A percentile compares a stretch with the other conserved stretches of the same genome.
Conservation (phyloP, 1,140 invertebrate species). For the Drosophila nikananu region DNA sequence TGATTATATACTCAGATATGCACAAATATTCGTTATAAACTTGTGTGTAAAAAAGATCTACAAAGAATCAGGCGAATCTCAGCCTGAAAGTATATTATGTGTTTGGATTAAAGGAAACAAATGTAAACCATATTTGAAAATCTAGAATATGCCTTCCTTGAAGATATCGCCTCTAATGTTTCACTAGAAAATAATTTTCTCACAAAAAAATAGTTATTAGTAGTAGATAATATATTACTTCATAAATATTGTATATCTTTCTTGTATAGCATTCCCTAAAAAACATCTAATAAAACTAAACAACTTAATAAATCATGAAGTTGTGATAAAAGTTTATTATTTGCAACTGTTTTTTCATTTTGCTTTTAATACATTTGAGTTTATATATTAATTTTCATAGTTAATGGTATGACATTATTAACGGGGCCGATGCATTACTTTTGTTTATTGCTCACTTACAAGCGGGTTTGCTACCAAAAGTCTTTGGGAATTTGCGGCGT, state of each 20-base stretch:
- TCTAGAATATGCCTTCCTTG: not conserved
- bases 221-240: not conserved
- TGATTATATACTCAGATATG: not conserved
- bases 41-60: not conserved
- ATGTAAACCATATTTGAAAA: not conserved
- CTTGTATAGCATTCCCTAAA: too few species aligned
- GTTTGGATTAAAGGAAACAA: too few species aligned
- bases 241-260: not conserved
- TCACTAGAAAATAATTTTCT: not conserved
- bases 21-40: not conserved
- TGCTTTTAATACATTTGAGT: constrained; percentile 36
- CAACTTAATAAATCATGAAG: not conserved
- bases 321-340: constrained; percentile 33
- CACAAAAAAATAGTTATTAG: not conserved
- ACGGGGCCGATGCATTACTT: constrained; percentile 58
- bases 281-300: not conserved
- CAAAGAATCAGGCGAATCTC: not conserved
- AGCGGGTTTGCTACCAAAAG: constrained; percentile 36
- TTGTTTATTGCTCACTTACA: constrained; percentile 28
- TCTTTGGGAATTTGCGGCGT: constrained; percentile 20
- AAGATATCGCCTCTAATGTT: not conserved
- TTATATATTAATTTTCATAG: constrained; percentile 32
- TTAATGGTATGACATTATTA: constrained; percentile 56
- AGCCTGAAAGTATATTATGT: constrained; percentile 21
- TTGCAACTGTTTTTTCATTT: constrained; percentile 14